Percentiles rank a stretch among this genome's conserved stretches.
Evolutionary conservation across 1,140 invertebrate genomes (phyloP).

Genomic region (Drosophila oshimai): DNA sequence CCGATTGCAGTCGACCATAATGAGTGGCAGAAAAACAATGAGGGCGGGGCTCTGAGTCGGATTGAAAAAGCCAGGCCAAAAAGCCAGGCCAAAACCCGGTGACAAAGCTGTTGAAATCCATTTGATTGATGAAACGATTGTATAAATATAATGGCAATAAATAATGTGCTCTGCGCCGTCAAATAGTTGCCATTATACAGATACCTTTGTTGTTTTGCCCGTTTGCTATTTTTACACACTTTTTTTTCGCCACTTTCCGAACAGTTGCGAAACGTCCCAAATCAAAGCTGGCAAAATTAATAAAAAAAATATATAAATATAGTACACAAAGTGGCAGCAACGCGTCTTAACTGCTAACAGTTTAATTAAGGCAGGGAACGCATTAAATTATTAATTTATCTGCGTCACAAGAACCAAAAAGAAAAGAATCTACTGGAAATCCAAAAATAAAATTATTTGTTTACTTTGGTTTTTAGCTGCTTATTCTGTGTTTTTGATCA

Average conservation of each 20-base stretch:
- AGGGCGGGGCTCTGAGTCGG: conserved; percentile 11
- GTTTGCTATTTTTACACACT: not conserved
- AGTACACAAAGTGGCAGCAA: conserved; percentile 10
- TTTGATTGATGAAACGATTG: conserved; percentile 73
- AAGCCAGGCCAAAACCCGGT: not conserved
- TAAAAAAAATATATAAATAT: not conserved
- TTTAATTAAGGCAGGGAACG: conserved; percentile 41
- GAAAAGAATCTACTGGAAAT: not conserved
- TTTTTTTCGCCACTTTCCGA: conserved; percentile 5
- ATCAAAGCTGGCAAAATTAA: not conserved
- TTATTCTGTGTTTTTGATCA: too few species aligned
- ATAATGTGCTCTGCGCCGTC: conserved; percentile 50
- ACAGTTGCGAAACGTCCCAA: conserved; percentile 19
- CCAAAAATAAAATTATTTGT: conserved; percentile 8
- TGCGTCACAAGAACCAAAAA: conserved; percentile 55
- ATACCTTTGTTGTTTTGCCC: not conserved
- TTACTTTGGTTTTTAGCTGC: not conserved
- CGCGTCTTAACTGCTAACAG: conserved; percentile 60
- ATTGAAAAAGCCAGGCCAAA: not conserved
- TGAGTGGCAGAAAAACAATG: conserved; percentile 18
- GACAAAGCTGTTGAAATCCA: conserved; percentile 62
- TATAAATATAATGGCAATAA: conserved; percentile 68
- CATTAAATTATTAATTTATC: not conserved
- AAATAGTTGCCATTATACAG: conserved; percentile 6
- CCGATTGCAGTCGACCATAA: conserved; percentile 51